phyloP scores from a whole-genome alignment of 1,140 invertebrate species.

The Xylocopa sonorina region DNA sequence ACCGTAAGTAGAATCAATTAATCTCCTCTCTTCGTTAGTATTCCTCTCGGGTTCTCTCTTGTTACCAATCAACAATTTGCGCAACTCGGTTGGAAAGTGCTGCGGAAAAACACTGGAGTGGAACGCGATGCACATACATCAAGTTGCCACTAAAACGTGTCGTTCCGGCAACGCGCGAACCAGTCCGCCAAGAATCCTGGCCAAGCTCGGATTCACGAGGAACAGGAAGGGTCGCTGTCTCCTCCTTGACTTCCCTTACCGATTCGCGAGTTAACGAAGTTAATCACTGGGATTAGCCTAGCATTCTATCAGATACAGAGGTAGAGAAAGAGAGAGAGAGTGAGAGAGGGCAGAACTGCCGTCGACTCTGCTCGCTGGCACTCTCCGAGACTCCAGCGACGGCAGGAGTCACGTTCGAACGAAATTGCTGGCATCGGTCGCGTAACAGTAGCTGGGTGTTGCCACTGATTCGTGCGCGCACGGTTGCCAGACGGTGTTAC shows the following conservation, averaged over 20 bases:
- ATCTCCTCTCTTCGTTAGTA: no score
- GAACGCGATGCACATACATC: background rate
- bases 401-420: background rate
- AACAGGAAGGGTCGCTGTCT: background rate
- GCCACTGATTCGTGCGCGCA: constrained; percentile 31
- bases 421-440: constrained; percentile 46
- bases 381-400: constrained; percentile 39
- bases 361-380: background rate
- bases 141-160: background rate
- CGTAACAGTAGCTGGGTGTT: constrained; percentile 43
- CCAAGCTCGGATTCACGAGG: background rate
- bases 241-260: background rate
- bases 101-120: background rate
- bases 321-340: no score
- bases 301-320: constrained; percentile 12
- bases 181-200: background rate
- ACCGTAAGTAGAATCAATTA: no score
- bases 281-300: constrained; percentile 21
- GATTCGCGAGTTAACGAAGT: constrained; percentile 14
- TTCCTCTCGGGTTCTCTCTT: background rate
- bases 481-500: constrained; percentile 22
- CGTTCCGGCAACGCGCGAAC: background rate
- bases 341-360: no score
- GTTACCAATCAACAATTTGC: background rate
- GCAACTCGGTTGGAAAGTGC: background rate